Evolutionary conservation across 2,797 vertebrate species (phyloP), one percentile per base, ranked within the genome.

Genomic region (Lagothrix lagotricha): DNA sequence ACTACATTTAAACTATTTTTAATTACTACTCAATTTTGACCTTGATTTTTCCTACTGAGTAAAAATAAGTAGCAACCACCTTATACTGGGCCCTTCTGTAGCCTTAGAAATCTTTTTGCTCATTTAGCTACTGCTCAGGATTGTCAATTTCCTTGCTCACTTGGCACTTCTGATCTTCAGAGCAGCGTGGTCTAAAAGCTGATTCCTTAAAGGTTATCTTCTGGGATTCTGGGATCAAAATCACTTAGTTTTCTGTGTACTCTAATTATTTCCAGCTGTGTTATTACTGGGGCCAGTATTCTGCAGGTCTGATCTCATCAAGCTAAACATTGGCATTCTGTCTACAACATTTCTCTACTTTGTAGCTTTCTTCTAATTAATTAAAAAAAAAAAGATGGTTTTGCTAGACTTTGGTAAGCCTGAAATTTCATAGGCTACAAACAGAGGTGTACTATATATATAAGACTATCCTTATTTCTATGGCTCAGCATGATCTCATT

Each of bases 201-300:
- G 92, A 28, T 70, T 86, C n/a, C 28, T 94, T 77, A 94, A 96
- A 95, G 50, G 13, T 58, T 13, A 50, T 9, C 10, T 79, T 61
- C 8, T 4, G 48, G 82, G 46, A 84, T 93, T 88, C 67, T 33
- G 8, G 14, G 9, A 76, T 81, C 70, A 93, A 97, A 95, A 77
- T 85, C 54, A 94, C 87, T 89, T 86, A 22, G 22, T 79, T 82
- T 77, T 70, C 79, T 90, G 36, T 57, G 50, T 92, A n/a, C 33
- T 85, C 12, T 90, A 80, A 82, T 79, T 87, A 88, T 72, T 58
- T 96, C 58, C 88, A 73, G 39, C 28, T 64, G 52, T 52, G 28
- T 88, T 61, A 50, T 97, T 86, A 77, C 88, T 48, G 88, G 54
- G n/a, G 22, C 54, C 88, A 94, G 24, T 26, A 46, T 88, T 88